These are phyloP conservation scores for Palythoa caribaeorum DNA, from an alignment of 92 coral and sea anemone genomes.

Conservation along the genomic window DNA sequence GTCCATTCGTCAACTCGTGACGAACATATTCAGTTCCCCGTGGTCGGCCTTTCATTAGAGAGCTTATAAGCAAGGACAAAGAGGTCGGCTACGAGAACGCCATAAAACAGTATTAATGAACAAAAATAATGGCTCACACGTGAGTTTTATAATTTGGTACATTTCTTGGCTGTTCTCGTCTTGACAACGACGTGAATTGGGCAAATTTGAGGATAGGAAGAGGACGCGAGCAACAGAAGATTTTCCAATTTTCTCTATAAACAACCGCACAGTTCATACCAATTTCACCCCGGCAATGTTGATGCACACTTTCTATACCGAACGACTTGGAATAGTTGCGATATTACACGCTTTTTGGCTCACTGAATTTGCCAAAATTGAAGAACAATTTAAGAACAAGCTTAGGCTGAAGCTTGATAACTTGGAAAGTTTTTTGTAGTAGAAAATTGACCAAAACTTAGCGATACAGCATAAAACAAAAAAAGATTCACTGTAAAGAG, in stretches of 20 bases:
- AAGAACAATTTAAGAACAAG: no score
- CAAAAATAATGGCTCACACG: not conserved
- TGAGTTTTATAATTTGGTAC: slow-evolving; percentile 14
- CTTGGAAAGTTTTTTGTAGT: no score
- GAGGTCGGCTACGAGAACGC: slow-evolving; percentile 19
- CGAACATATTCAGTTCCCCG: no score
- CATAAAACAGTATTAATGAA: not conserved
- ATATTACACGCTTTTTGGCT: no score
- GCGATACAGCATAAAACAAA: no score
- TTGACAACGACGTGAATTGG: not conserved
- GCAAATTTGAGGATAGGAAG: not conserved
- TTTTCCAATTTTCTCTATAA: slow-evolving; percentile 14
- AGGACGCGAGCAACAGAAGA: not conserved
- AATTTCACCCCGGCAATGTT: not conserved
- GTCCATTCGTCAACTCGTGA: no score
- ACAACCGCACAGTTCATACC: slow-evolving; percentile 3
- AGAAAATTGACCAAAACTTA: no score
- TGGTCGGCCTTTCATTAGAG: not conserved
- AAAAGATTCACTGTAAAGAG: no score
- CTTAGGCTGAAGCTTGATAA: no score
- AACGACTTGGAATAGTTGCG: not conserved
- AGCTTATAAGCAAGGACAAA: not conserved
- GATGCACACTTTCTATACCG: not conserved
- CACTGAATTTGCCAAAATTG: no score
- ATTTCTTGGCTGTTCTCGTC: slow-evolving; percentile 7